Evolutionary conservation across 2,113 vertebrate species (phyloP), one percentile per base, ranked within the genome.

Genomic region (Myotis brandtii): DNA sequence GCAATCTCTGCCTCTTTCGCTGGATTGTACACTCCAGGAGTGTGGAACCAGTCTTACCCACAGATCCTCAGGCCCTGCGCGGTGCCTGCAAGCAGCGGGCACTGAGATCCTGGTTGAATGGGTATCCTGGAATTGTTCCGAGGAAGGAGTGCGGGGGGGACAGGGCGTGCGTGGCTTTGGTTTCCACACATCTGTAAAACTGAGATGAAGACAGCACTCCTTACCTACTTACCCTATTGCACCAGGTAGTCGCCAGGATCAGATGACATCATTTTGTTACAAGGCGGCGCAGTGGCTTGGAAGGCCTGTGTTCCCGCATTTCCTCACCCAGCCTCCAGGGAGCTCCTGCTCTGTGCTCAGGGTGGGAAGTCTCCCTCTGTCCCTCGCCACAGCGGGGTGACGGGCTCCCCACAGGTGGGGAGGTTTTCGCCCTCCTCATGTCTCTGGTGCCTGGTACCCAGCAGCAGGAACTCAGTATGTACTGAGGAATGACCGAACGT

Each of bases 221-320:
- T 9, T 37, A 27, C 27, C 73, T 75, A 3, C 72, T 72, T 34
- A 37, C 18, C 21, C 10, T 82, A 9, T 69, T 34, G 40, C 46
- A 54, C 46, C 73, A 70, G 48, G 32, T 5, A 5, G 25, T 5
- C 5, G 18, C 69, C 1, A 0, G 9, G 30, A 4, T 70, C 18
- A 0, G 48, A 37, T 18, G 43, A 75, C 27, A 56, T 34, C 18
- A 0, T 64, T 82, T 37, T 25, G 54, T 20, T 72, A 0, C 30
- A 16, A 14, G 4, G 3, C 10, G 7, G 3, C 54, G 7, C 40
- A 5, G 0, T 34, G 6, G 40, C 52, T 56, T 2, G 20, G 21
- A 25, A 30, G 14, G 25, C 13, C 0, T 1, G n/a, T 20, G 34
- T 52, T 70, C 14, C 37, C 37, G 37, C 37, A 37, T 59, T 66